Evolutionary conservation across 1,140 invertebrate species (phyloP).

Genomic region (Medauroidea extradentata): DNA sequence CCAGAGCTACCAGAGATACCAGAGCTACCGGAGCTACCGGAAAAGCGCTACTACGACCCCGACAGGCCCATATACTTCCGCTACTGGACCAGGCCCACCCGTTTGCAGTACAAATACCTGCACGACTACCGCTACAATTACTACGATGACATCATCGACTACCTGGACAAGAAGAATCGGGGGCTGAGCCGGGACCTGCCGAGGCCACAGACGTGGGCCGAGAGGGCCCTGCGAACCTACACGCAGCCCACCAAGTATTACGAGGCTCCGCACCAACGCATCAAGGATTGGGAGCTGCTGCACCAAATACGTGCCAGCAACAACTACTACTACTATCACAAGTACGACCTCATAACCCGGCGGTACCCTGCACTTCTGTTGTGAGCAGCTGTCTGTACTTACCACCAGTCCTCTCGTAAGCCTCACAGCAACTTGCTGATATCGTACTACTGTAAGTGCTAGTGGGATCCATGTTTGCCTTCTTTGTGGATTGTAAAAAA

Average conservation of each 20-base stretch:
- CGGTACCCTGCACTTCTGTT: conserved; percentile 5
- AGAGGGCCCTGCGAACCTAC: conserved; percentile 68
- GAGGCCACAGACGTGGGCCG: conserved; percentile 73
- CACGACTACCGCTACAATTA: conserved; percentile 77
- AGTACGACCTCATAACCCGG: conserved; percentile 9
- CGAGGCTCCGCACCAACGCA: conserved; percentile 33
- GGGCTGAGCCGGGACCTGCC: conserved; percentile 65
- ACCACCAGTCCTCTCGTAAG: no score
- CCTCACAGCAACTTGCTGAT: no score
- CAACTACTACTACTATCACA: conserved; percentile 14
- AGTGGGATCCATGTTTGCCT: no score
- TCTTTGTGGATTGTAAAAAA: no score
- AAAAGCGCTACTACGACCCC: conserved; percentile 43
- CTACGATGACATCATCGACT: conserved; percentile 78
- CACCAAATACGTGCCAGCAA: conserved; percentile 34
- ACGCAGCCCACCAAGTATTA: conserved; percentile 33
- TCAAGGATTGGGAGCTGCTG: conserved; percentile 40
- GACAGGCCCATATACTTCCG: conserved; percentile 37
- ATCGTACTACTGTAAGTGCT: no score
- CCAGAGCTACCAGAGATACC: no score
- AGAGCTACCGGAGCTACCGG: no score
- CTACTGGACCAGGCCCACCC: conserved; percentile 45
- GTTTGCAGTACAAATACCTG: conserved; percentile 74
- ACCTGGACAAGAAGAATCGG: conserved; percentile 66
- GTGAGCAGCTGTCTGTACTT: no score